Percentiles rank a stretch among this genome's conserved stretches.
Conservation (phyloP, 2,888 invertebrate genomes). For the Drosophila seclusa region DNA sequence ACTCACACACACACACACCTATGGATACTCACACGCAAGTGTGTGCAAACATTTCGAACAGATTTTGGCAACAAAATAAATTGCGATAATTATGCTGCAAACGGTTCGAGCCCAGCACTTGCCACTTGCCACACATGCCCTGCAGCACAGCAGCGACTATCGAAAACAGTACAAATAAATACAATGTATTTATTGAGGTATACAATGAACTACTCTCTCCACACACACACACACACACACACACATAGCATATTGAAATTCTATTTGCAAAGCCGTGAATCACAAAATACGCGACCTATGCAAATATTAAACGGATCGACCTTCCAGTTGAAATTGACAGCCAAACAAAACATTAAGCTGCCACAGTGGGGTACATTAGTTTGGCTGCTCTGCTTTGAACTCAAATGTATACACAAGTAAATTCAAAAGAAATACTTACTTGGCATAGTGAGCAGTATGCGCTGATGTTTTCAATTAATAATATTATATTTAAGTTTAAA, state of each 20-base stretch:
- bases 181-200: slow-evolving; percentile 74
- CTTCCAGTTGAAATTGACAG: slow-evolving; percentile 37
- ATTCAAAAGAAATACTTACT: neutral
- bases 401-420: neutral
- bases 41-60: slow-evolving; percentile 60
- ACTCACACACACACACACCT: neutral
- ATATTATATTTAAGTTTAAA: neutral
- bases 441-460: neutral
- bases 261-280: slow-evolving; percentile 69
- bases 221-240: slow-evolving; percentile 12
- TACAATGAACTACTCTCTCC: slow-evolving; percentile 52
- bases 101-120: slow-evolving; percentile 30
- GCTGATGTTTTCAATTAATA: neutral
- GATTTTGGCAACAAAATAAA: slow-evolving; percentile 74
- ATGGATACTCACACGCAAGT: slow-evolving; percentile 4
- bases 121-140: slow-evolving; percentile 31
- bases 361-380: slow-evolving; percentile 3
- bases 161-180: slow-evolving; percentile 70
- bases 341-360: neutral
- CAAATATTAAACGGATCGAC: slow-evolving; percentile 59
- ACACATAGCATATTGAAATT: slow-evolving; percentile 49
- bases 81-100: slow-evolving; percentile 71
- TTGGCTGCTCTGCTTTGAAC: neutral
- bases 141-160: slow-evolving; percentile 46
- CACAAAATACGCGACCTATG: slow-evolving; percentile 70